A percentile compares a stretch with the other conserved stretches of the same genome.
These are phyloP conservation scores for Melanotaenia duboulayi DNA, from an alignment of 2,113 vertebrate species.

Conservation along the genomic window DNA sequence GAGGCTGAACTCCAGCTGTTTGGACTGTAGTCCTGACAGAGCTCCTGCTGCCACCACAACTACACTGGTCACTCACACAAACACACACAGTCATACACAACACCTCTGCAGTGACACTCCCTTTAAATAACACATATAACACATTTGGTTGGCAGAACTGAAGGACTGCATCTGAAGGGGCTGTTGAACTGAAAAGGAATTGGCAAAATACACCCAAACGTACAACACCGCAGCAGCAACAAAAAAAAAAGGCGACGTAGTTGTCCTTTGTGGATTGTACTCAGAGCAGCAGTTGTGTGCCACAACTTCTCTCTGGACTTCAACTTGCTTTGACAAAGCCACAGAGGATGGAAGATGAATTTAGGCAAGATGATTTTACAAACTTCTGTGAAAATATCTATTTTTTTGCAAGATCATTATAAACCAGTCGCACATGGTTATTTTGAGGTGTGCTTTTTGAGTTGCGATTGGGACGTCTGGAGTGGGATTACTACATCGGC, in stretches of 20 bases:
- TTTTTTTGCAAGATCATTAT: constrained; percentile 73
- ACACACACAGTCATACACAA: constrained; percentile 26
- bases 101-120: constrained; percentile 50
- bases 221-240: constrained; percentile 79
- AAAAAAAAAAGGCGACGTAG: constrained; percentile 43
- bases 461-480: constrained; percentile 75
- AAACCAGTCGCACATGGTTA: constrained; percentile 56
- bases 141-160: constrained; percentile 80
- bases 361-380: constrained; percentile 73
- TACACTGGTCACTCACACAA: constrained; percentile 33
- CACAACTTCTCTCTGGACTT: constrained; percentile 75
- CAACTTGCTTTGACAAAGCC: constrained; percentile 71
- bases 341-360: constrained; percentile 73
- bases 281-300: constrained; percentile 72
- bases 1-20: constrained; percentile 67
- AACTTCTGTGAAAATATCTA: constrained; percentile 79
- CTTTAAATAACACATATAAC: constrained; percentile 42
- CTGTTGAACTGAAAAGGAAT: constrained; percentile 70
- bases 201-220: constrained; percentile 68
- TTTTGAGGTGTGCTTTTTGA: constrained; percentile 82
- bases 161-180: constrained; percentile 75
- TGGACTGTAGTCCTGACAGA: constrained; percentile 65
- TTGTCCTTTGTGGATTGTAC: constrained; percentile 80
- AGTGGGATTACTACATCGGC: constrained; percentile 90
- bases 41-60: constrained; percentile 53